A percentile compares a stretch with the other conserved stretches of the same genome.
Conservation (phyloP, 2,113 vertebrate species). For the Cebus imitator region DNA sequence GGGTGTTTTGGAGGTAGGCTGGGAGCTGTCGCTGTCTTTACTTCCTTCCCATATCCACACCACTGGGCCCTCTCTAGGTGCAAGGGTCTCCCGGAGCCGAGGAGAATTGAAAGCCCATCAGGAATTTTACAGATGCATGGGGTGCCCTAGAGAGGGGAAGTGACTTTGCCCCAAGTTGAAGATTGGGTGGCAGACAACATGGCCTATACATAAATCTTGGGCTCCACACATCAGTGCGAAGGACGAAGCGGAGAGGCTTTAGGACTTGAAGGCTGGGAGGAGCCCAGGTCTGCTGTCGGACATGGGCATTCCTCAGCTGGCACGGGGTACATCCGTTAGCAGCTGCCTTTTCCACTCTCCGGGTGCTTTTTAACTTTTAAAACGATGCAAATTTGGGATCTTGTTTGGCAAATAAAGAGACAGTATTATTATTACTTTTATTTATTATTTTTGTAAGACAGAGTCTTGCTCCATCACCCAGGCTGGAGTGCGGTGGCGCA, state of each 20-base stretch:
- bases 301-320: accelerated
- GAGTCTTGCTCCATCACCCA: too few species aligned
- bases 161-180: neutral
- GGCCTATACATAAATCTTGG: neutral
- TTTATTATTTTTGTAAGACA: too few species aligned
- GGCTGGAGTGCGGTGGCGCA: too few species aligned
- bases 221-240: neutral
- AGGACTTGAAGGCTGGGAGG: neutral
- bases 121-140: neutral
- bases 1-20: neutral
- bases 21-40: neutral
- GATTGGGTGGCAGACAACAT: neutral
- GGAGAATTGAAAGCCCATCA: neutral
- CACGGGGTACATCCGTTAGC: too few species aligned
- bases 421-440: neutral
- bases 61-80: neutral
- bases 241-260: neutral
- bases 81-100: neutral
- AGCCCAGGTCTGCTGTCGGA: neutral
- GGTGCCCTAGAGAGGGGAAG: neutral
- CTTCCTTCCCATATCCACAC: neutral
- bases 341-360: neutral
- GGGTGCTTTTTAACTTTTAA: neutral
- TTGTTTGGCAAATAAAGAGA: neutral
- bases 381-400: neutral